Evolutionary conservation across 2,113 vertebrate genomes (phyloP).

Genomic region (Morone chrysops): DNA sequence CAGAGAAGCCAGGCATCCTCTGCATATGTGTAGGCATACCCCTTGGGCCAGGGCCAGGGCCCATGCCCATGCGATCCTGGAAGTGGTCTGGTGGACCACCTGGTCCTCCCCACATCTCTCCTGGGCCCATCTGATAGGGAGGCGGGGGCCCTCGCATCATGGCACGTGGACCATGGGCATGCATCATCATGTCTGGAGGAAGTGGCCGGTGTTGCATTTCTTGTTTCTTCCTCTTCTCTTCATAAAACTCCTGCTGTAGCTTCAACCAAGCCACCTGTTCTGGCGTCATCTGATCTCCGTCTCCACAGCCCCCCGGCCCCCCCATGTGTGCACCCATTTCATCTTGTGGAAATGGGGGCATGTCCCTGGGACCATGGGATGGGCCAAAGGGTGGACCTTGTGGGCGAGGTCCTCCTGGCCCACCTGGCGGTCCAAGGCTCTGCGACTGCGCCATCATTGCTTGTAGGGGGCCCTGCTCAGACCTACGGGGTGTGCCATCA

Average conservation of each 20-base stretch:
- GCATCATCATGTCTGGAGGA: constrained; percentile 96
- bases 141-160: constrained; percentile 96
- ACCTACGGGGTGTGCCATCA: constrained; percentile 85
- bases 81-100: constrained; percentile 90
- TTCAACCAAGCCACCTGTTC: constrained; percentile 99
- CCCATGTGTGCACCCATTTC: constrained; percentile 91
- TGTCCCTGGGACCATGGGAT: constrained; percentile 92
- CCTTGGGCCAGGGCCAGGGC: constrained; percentile 84
- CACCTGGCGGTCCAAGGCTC: constrained; percentile 91
- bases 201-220: constrained; percentile 96
- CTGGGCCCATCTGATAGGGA: constrained; percentile 95
- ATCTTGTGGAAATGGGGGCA: constrained; percentile 94
- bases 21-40: constrained; percentile 94
- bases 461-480: constrained; percentile 94
- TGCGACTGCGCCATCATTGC: constrained; percentile 99
- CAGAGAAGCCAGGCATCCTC: constrained; percentile 94
- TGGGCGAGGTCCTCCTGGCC: constrained; percentile 90
- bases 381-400: constrained; percentile 93
- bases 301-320: constrained; percentile 87
- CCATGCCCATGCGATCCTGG: constrained; percentile 92
- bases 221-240: constrained; percentile 98
- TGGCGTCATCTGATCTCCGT: constrained; percentile 97
- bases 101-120: constrained; percentile 91
- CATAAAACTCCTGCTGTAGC: constrained; percentile 98
- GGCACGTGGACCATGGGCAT: constrained; percentile 93